Evolutionary conservation across 2,888 invertebrate species (phyloP).

Genomic region (Chrysolina oricalcia): DNA sequence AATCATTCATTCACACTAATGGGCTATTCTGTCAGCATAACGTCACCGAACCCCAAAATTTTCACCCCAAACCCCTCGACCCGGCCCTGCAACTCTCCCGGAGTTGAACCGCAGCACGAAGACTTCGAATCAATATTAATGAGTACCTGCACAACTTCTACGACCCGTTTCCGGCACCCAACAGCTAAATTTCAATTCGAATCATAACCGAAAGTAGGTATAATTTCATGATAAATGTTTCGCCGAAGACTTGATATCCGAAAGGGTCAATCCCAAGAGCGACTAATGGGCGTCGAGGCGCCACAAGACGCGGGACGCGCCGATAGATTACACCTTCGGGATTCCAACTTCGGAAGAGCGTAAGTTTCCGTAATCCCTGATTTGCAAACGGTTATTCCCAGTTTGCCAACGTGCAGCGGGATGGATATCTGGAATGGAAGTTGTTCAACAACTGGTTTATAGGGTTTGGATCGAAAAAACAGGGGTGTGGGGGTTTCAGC

Average conservation of each 20-base stretch:
- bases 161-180: slow-evolving; percentile 10
- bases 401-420: slow-evolving; percentile 54
- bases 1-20: too few relatives aligned
- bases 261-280: slow-evolving; percentile 67
- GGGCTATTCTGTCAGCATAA: too few relatives aligned
- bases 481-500: too few relatives aligned
- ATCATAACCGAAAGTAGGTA: slow-evolving; percentile 55
- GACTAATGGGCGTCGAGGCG: slow-evolving; percentile 68
- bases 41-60: too few relatives aligned
- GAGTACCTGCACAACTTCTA: slow-evolving; percentile 5
- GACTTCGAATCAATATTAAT: slow-evolving; percentile 21
- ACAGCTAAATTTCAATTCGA: slow-evolving; percentile 31
- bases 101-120: background rate
- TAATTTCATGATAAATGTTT: slow-evolving; percentile 69
- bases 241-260: slow-evolving; percentile 63
- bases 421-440: slow-evolving; percentile 47
- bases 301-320: slow-evolving; percentile 64
- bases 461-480: background rate
- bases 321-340: slow-evolving; percentile 71
- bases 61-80: background rate
- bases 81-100: background rate
- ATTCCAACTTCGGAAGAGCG: slow-evolving; percentile 67
- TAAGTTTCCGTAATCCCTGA: slow-evolving; percentile 70
- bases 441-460: slow-evolving; percentile 37
- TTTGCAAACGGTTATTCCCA: slow-evolving; percentile 67